phyloP scores from a whole-genome alignment of 2,797 vertebrate species.

The Paedocypris micromegethes region DNA sequence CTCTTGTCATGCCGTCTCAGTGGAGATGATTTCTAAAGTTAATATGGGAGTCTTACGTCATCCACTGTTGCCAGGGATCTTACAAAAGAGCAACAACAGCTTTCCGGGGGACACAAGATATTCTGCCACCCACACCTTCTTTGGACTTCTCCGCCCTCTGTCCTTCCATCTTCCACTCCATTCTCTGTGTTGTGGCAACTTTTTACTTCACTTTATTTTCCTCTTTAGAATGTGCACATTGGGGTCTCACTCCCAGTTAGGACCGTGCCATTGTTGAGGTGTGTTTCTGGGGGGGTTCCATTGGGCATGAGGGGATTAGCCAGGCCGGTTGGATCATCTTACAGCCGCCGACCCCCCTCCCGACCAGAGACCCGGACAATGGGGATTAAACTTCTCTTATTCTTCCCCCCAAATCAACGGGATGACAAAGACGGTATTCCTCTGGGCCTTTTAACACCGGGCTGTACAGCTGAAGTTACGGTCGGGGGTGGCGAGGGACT shows the following conservation, averaged over 20 bases:
- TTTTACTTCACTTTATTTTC: slow-evolving; percentile 79
- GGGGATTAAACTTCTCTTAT: slow-evolving; percentile 84
- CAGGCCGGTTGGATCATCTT: slow-evolving; percentile 98
- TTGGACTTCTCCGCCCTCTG: slow-evolving; percentile 65
- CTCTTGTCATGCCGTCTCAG: slow-evolving; percentile 50
- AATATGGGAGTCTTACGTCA: slow-evolving; percentile 46
- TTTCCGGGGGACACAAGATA: slow-evolving; percentile 67
- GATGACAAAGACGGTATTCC: slow-evolving; percentile 83
- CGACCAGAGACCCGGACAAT: slow-evolving; percentile 72
- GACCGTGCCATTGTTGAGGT: slow-evolving; percentile 71
- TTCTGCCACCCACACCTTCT: slow-evolving; percentile 66
- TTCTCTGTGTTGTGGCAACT: slow-evolving; percentile 94
- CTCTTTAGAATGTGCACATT: slow-evolving; percentile 74
- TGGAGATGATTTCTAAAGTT: slow-evolving; percentile 56
- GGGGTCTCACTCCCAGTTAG: slow-evolving; percentile 72
- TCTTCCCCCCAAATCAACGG: slow-evolving; percentile 74
- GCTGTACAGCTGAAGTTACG: slow-evolving; percentile 78
- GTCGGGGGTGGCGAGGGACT: slow-evolving; percentile 53
- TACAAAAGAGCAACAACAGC: slow-evolving; percentile 94
- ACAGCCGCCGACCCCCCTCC: slow-evolving; percentile 74
- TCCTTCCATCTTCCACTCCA: slow-evolving; percentile 73
- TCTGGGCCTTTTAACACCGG: slow-evolving; percentile 79
- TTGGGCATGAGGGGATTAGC: slow-evolving; percentile 96
- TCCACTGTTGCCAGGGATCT: slow-evolving; percentile 69
- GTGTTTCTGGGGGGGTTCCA: slow-evolving; percentile 65